Conservation (phyloP, 2,888 invertebrate species). For the Lymantria monacha region DNA sequence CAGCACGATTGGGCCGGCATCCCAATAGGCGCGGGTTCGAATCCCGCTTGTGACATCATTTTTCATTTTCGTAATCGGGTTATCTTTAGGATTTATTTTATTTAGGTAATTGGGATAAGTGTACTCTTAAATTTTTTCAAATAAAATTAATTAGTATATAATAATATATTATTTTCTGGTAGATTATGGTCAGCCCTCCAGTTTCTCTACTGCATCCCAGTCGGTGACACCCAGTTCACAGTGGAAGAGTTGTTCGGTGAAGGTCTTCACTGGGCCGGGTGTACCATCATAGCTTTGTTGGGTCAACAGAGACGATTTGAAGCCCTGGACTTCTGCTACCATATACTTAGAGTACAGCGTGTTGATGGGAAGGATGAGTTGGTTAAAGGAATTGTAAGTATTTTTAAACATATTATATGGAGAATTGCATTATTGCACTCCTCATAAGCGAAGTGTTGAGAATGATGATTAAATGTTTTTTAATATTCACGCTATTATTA, state of each 20-base stretch:
- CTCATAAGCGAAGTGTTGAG: not conserved
- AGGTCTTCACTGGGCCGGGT: constrained; percentile 99
- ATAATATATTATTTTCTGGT: constrained; percentile 8
- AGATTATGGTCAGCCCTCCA: constrained; percentile 98
- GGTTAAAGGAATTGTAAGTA: constrained; percentile 96
- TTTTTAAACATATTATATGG: not conserved
- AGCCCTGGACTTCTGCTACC: constrained; percentile 99
- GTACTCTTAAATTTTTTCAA: too few relatives aligned
- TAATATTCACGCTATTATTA: too few relatives aligned
- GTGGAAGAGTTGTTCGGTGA: constrained; percentile 99
- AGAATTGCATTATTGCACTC: not conserved
- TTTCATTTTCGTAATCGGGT: too few relatives aligned
- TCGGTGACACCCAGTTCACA: constrained; percentile 97
- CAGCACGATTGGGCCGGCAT: too few relatives aligned
- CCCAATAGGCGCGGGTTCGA: too few relatives aligned
- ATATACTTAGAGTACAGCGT: constrained; percentile 96
- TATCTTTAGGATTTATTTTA: too few relatives aligned
- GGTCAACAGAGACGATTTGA: constrained; percentile 98
- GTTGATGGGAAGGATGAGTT: constrained; percentile 98
- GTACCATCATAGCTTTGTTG: constrained; percentile 96
- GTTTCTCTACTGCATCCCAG: constrained; percentile 98
- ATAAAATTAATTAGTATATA: too few relatives aligned
- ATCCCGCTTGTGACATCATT: too few relatives aligned
- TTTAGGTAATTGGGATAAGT: too few relatives aligned
- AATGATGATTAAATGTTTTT: too few relatives aligned